These are phyloP conservation scores for Triplophysa yarkandensis DNA, from an alignment of 2,797 vertebrate species.

Conservation along the genomic window DNA sequence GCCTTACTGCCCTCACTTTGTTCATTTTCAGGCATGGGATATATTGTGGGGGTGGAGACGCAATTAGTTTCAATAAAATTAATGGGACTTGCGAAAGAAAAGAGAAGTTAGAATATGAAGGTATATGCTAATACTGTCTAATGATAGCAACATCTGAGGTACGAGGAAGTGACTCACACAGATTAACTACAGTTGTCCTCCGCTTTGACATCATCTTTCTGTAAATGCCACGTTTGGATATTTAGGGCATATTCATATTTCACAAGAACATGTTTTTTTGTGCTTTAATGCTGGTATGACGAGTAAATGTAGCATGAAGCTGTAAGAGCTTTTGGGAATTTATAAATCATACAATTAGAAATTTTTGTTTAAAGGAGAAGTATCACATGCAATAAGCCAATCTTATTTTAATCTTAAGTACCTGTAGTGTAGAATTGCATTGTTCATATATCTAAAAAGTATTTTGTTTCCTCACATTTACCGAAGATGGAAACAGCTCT, in stretches of 20 bases:
- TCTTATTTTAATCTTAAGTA: too few relatives aligned
- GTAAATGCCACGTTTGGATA: slow-evolving; percentile 30
- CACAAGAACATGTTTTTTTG: not conserved
- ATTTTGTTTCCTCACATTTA: too few relatives aligned
- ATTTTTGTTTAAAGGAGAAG: too few relatives aligned
- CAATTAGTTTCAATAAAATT: slow-evolving; percentile 45
- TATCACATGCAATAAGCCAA: too few relatives aligned
- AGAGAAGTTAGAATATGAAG: slow-evolving; percentile 2
- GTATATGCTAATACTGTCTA: slow-evolving; percentile 41
- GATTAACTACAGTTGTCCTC: slow-evolving; percentile 35
- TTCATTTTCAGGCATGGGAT: slow-evolving; percentile 15
- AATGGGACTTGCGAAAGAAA: slow-evolving; percentile 28
- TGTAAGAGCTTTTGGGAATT: not conserved
- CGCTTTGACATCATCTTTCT: slow-evolving; percentile 27
- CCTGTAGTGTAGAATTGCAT: too few relatives aligned
- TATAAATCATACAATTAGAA: not conserved
- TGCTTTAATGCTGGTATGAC: not conserved
- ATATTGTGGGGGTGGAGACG: slow-evolving; percentile 26
- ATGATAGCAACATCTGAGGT: slow-evolving; percentile 42
- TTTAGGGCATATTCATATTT: slow-evolving; percentile 22
- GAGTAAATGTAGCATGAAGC: not conserved
- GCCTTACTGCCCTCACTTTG: slow-evolving; percentile 7
- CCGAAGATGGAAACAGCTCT: too few relatives aligned
- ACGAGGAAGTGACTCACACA: slow-evolving; percentile 49
- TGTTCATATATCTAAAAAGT: too few relatives aligned